Conservation (phyloP, 2,113 vertebrate species). For the Dicrurus megarhynchus region DNA sequence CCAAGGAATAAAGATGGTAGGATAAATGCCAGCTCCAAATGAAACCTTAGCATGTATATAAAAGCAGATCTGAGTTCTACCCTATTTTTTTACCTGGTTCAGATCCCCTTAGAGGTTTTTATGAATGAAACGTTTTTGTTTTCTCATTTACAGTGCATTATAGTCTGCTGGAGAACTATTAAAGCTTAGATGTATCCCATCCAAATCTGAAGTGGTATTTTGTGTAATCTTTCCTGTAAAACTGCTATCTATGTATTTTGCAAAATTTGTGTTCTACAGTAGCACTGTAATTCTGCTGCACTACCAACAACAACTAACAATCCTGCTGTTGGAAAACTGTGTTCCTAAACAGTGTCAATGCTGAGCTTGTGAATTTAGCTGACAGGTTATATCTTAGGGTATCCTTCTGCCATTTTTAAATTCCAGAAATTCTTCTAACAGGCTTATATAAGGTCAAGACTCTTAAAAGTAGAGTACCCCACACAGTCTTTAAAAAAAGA, state of each 20-base stretch:
- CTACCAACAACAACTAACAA: background rate
- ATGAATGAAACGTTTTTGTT: background rate
- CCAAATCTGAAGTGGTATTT: background rate
- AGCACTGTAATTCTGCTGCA: background rate
- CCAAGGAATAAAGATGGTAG: background rate
- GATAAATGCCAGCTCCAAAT: background rate
- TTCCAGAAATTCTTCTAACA: slow-evolving; percentile 1
- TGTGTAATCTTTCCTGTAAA: background rate
- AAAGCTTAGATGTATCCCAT: background rate
- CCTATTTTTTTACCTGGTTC: background rate
- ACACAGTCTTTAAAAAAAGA: background rate
- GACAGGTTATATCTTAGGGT: background rate
- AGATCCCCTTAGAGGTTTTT: background rate
- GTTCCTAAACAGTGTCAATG: background rate
- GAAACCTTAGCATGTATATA: background rate
- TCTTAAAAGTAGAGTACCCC: background rate
- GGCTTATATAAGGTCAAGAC: background rate
- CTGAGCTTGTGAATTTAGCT: background rate
- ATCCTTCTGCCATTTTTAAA: background rate
- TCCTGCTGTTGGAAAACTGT: background rate
- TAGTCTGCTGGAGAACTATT: background rate
- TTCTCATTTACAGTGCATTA: background rate
- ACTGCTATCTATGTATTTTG: background rate
- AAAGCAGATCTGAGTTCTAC: background rate
- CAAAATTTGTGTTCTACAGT: background rate